Base-by-base conservation (phyloP, 2,797 vertebrate genomes). In the Crossoptilon crossoptilon region DNA sequence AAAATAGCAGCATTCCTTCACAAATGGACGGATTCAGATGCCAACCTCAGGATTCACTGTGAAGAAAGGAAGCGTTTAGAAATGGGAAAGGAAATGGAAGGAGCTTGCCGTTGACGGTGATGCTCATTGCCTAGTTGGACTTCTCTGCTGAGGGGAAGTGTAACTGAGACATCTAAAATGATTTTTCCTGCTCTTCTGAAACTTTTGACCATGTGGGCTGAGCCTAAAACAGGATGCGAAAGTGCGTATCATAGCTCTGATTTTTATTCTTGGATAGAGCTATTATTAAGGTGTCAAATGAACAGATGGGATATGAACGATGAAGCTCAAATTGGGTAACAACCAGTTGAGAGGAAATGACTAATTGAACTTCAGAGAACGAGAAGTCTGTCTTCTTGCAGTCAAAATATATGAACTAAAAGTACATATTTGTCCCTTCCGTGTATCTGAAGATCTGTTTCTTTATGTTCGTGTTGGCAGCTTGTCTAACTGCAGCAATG, bases 171-270 rank as follows among this genome's bases (percentile, higher is more conserved):
- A 75, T 72, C 48, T 82, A 67, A 74, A 79, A 83, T 27, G 13
- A 59, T 83, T 87, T 90, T 90, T 75, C 33, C 13, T 77, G 51
- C 49, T 75, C 95, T 93, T 94, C 66, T 94, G 93, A 90, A 94
- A 96, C 94, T 94, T 96, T 89, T 88, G 91, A 74, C 90, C 90
- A 44, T 97, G 97, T 97, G 97, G 97, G 96, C 97, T 96, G 90
- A 98, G 97, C 98, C 98, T 97, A 97, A 98, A 98, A 98, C 86
- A 95, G 94, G 96, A 96, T 96, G 84, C 96, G 94, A 95, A 96
- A 96, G 67, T 91, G 94, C 53, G 74, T 96, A 91, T 97, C 95
- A 93, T 88, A 77, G 91, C 90, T 94, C 91, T 91, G 92, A 96
- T 91, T 95, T 96, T 87, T 84, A 92, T 86, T 96, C 84, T 92